phyloP scores from a whole-genome alignment of 2,888 invertebrate species.

The Cataglyphis albicans region DNA sequence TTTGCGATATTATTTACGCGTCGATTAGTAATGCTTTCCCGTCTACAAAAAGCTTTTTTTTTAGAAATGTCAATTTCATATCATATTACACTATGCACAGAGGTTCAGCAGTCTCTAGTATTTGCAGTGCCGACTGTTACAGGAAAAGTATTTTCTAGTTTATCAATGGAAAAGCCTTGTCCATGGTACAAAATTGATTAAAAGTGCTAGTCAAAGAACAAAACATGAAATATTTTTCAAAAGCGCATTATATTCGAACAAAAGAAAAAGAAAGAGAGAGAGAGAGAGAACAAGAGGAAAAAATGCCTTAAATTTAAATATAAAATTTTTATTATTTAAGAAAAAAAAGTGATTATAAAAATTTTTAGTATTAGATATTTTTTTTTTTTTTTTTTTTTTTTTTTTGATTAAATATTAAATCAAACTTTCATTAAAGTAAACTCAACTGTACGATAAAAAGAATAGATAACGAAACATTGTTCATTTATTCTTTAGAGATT shows the following conservation, averaged over 20 bases:
- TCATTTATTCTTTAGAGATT: neutral
- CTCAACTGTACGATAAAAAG: neutral
- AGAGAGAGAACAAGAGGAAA: neutral
- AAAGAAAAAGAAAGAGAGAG: neutral
- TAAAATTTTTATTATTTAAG: constrained; percentile 6
- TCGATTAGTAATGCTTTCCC: neutral
- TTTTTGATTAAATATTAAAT: constrained; percentile 12
- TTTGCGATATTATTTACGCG: neutral
- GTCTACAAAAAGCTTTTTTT: neutral
- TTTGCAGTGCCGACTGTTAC: neutral
- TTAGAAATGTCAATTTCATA: neutral
- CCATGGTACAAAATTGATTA: neutral
- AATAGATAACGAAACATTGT: neutral
- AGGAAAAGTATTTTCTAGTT: neutral
- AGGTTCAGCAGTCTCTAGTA: neutral
- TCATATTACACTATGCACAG: neutral
- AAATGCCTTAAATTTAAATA: neutral
- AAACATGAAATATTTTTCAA: constrained; percentile 5
- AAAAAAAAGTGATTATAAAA: neutral
- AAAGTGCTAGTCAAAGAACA: neutral
- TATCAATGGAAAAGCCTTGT: neutral
- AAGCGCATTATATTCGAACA: neutral
- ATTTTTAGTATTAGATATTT: neutral
- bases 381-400: neutral
- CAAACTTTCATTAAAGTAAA: neutral